Evolutionary conservation across 2,888 invertebrate species (phyloP), one percentile per base, ranked within the genome.

Genomic region (Lasioglossum marginatum): DNA sequence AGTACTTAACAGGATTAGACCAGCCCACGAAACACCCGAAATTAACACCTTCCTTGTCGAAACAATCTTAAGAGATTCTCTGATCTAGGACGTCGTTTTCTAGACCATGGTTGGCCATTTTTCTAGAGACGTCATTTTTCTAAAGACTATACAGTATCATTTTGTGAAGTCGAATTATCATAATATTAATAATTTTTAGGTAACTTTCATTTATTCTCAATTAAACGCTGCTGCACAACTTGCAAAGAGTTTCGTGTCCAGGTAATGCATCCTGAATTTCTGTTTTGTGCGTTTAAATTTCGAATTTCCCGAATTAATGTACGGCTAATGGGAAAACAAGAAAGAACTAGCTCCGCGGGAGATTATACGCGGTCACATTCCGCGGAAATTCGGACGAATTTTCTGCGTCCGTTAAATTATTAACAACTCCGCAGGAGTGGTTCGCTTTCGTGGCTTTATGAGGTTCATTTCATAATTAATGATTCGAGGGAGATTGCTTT

Each of bases 1-100:
- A 87, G 86, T 86, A 78, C 77, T 77, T 83, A 87, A 86, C 78
- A 79, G 68, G 82, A 83, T 87, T 83, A 83, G 80, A 70, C 66
- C 85, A 74, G 77, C 43, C 43, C 48, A 57, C 23, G 86, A 27
- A 66, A 73, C 81, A 52, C 60, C 37, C 12, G 40, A 81, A 77
- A 78, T 76, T 81, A 81, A 48, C 71, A 48, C 52, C 81, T 81
- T 78, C 75, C 72, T 16, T n/a, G 4, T 27, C 19, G 71, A 63
- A 81, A 37, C 71, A 45, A 77, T 57, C 48, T 63, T 57, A 71
- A 83, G 37, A 2, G 8, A 2, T 52, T 23, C 8, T 10, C 52
- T 2, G 52, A 2, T 23, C 2, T 52, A 2, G 23, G 3, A 3
- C 23, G 52, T 52, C 23, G 23, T 52, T 23, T 23, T 14, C 2